Percentiles rank a stretch among this genome's conserved stretches.
phyloP scores from a whole-genome alignment of 92 coral and sea anemone genomes.

The Actinernus sp. region DNA sequence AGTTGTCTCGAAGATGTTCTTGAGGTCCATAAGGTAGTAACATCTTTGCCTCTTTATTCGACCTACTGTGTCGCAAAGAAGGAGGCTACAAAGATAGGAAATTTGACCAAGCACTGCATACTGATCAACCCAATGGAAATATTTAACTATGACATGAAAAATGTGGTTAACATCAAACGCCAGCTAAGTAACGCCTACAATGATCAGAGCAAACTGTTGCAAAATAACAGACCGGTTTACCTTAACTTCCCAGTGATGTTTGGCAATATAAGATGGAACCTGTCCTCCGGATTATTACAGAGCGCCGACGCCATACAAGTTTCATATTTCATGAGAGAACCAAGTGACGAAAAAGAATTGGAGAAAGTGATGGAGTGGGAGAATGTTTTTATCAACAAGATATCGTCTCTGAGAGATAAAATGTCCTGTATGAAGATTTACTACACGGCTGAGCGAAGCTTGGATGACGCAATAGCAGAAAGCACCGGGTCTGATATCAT shows the following conservation, averaged over 20 bases:
- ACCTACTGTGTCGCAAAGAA: conserved; percentile 33
- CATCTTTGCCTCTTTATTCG: conserved; percentile 40
- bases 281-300: not conserved
- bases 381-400: conserved; percentile 55
- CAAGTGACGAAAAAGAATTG: conserved; percentile 22
- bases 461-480: conserved; percentile 89
- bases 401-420: conserved; percentile 19
- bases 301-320: conserved; percentile 45
- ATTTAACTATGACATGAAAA: conserved; percentile 33
- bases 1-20: conserved; percentile 59
- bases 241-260: conserved; percentile 39
- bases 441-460: conserved; percentile 70
- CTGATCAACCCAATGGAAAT: conserved; percentile 46
- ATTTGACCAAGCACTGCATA: not conserved
- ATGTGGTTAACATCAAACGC: conserved; percentile 10
- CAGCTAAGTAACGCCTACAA: not conserved
- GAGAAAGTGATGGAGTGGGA: conserved; percentile 53
- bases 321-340: conserved; percentile 40
- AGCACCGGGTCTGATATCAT: conserved; percentile 81
- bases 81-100: not conserved
- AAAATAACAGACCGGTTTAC: conserved; percentile 40
- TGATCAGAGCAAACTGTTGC: conserved; percentile 21
- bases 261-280: conserved; percentile 28
- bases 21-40: conserved; percentile 42
- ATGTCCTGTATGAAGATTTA: conserved; percentile 53